Conservation (phyloP, 1,140 invertebrate species). For the Aporrectodea caliginosa region DNA sequence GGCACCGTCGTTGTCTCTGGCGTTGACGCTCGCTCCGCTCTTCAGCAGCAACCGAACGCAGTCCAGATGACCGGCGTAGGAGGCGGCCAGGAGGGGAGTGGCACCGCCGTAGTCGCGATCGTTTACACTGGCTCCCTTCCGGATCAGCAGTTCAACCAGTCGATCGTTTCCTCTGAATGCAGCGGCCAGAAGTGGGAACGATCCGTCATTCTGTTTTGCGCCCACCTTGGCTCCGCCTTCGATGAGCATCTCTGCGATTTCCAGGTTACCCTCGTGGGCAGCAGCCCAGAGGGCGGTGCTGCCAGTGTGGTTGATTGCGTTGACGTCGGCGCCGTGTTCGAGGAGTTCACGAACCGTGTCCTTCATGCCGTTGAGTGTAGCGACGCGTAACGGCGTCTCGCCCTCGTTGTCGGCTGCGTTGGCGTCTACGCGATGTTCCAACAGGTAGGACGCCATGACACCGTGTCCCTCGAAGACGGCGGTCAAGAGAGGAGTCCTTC, state of each 20-base stretch:
- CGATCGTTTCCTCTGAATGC: background rate
- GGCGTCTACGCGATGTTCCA: background rate
- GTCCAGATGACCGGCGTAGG: slow-evolving; percentile 15
- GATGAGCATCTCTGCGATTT: slow-evolving; percentile 17
- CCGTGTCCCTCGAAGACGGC: slow-evolving; percentile 29
- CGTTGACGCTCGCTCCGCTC: background rate
- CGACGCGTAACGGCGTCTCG: background rate
- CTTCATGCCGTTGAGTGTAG: background rate
- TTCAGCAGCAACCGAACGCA: slow-evolving; percentile 12
- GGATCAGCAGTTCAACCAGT: slow-evolving; percentile 10
- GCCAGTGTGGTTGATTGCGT: slow-evolving; percentile 16
- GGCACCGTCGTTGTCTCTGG: background rate
- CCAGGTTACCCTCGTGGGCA: slow-evolving; percentile 16
- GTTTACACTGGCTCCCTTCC: slow-evolving; percentile 9
- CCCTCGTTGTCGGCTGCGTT: background rate
- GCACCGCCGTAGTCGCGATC: slow-evolving; percentile 24
- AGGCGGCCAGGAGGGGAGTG: slow-evolving; percentile 32
- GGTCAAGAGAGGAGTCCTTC: slow-evolving; percentile 22
- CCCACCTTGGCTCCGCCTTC: background rate
- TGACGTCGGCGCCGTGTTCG: slow-evolving; percentile 22
- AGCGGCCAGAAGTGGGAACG: background rate
- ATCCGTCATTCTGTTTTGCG: background rate
- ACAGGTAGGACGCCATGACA: slow-evolving; percentile 12
- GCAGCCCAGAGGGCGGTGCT: slow-evolving; percentile 27
- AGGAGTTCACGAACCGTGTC: background rate